These are phyloP conservation scores for Bubo scandiacus DNA, from an alignment of 2,113 vertebrate species.

Conservation along the genomic window DNA sequence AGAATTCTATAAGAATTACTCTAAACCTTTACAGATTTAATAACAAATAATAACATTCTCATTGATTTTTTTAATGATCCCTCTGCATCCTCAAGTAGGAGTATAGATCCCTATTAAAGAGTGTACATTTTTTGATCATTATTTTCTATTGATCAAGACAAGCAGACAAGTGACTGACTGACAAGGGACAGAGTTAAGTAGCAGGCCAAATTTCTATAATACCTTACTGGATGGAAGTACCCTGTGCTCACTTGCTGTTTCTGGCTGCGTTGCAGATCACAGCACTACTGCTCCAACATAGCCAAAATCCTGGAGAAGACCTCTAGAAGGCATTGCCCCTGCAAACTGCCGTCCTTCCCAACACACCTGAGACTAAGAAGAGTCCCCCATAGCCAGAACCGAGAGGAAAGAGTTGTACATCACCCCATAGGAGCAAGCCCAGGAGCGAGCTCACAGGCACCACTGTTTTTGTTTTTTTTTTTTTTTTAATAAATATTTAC, in stretches of 20 bases:
- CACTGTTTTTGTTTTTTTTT: too few relatives aligned
- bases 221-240: not conserved
- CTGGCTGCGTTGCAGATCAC: not conserved
- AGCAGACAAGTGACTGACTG: not conserved
- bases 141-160: not conserved
- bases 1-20: slow-evolving; percentile 24
- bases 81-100: not conserved
- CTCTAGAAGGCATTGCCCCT: too few relatives aligned
- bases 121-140: not conserved
- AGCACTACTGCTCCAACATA: not conserved
- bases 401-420: fast-evolving
- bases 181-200: fast-evolving
- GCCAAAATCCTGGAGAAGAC: not conserved
- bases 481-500: not conserved
- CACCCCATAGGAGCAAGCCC: too few relatives aligned
- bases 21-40: slow-evolving; percentile 33
- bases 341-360: fast-evolving
- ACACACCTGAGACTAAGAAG: fast-evolving
- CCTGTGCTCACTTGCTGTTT: fast-evolving
- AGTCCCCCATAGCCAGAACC: not conserved
- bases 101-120: not conserved
- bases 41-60: slow-evolving; percentile 39
- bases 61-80: slow-evolving; percentile 29
- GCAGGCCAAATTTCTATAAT: not conserved
- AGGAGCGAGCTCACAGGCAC: not conserved